Evolutionary conservation across 30 jellyfish, hydroid and myxozoan species (phyloP).

Genomic region (Aurelia aurita complex sp. Pacific): DNA sequence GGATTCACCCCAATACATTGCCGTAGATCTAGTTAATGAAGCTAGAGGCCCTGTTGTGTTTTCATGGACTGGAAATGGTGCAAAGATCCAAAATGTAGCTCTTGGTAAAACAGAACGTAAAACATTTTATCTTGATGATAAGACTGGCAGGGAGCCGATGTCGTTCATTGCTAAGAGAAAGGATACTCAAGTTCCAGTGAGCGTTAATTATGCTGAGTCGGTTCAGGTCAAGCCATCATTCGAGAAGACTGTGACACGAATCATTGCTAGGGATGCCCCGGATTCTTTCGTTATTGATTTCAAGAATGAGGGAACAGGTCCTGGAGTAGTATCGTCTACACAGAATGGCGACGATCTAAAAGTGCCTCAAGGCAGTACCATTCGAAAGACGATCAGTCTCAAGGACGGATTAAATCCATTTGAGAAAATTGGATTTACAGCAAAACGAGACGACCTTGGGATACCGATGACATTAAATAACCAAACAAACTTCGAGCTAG

Average conservation of each 20-base stretch:
- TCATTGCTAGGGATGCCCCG: background rate
- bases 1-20: background rate
- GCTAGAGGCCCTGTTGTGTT: background rate
- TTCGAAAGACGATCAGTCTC: background rate
- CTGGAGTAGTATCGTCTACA: background rate
- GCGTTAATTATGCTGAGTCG: background rate
- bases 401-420: background rate
- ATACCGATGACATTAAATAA: background rate
- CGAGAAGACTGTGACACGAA: background rate
- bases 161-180: background rate
- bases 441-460: background rate
- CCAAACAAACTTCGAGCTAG: background rate
- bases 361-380: background rate
- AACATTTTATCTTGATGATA: background rate
- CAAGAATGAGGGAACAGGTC: background rate
- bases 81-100: background rate
- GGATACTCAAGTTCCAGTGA: background rate
- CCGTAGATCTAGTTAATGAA: background rate
- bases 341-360: background rate
- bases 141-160: background rate
- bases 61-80: conserved; percentile 8
- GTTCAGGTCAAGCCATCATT: background rate
- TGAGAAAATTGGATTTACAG: background rate
- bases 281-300: no score
- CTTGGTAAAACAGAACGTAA: background rate